phyloP scores from a whole-genome alignment of 2,888 invertebrate species.

The Podabrus alpinus region DNA sequence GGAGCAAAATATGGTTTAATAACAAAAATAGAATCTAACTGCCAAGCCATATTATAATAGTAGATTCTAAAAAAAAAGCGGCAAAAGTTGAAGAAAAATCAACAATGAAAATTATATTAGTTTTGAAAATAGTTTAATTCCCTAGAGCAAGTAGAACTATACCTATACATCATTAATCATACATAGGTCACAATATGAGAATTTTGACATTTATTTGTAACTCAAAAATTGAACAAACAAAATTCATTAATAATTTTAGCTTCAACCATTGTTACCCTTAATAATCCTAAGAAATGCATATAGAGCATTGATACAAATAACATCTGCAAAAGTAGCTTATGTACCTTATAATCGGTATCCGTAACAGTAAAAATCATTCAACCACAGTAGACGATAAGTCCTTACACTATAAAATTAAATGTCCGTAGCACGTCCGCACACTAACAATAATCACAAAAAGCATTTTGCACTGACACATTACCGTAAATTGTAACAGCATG shows the following conservation, averaged over 20 bases:
- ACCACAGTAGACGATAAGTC: conserved; percentile 5
- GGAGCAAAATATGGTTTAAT: neutral
- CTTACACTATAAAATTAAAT: conserved; percentile 21
- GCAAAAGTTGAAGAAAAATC: conserved; percentile 25
- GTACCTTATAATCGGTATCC: conserved; percentile 27
- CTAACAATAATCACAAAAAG: conserved; percentile 43
- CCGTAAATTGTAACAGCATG: conserved; percentile 43
- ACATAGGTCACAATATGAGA: conserved; percentile 53
- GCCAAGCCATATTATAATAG: conserved; percentile 45
- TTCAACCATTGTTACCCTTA: conserved; percentile 50
- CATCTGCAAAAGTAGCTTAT: conserved; percentile 15
- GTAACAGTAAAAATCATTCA: conserved; percentile 18
- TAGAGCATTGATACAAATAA: conserved; percentile 21
- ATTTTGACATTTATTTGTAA: conserved; percentile 50
- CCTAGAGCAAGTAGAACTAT: conserved; percentile 47
- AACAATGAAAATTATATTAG: conserved; percentile 27
- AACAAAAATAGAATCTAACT: conserved; percentile 47
- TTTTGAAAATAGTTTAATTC: conserved; percentile 40
- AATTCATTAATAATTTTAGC: conserved; percentile 61
- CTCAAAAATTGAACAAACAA: conserved; percentile 53
- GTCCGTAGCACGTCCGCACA: conserved; percentile 41
- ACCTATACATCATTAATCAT: conserved; percentile 53
- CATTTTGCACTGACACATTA: conserved; percentile 46
- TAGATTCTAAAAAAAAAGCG: conserved; percentile 40
- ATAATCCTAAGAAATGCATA: conserved; percentile 32